phyloP scores from a whole-genome alignment of 2,113 vertebrate genomes.

The Etheostoma spectabile region DNA sequence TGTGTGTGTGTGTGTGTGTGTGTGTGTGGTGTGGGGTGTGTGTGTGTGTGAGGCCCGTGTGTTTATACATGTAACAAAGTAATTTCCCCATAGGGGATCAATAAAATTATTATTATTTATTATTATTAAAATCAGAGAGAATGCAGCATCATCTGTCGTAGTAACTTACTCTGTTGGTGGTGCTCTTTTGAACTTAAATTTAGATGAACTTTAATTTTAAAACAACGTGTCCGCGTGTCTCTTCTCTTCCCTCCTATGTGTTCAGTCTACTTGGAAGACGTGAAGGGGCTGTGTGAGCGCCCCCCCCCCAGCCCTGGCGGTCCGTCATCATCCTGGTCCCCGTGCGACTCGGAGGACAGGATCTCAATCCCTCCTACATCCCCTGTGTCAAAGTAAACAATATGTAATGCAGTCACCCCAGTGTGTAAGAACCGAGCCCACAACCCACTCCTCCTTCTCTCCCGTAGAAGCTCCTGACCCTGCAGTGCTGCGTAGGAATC shows the following conservation, averaged over 20 bases:
- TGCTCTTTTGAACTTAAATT: not conserved
- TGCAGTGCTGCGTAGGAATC: constrained; percentile 90
- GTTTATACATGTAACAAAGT: too few species aligned
- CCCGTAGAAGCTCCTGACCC: constrained; percentile 87
- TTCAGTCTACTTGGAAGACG: constrained; percentile 90
- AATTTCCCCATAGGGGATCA: too few species aligned
- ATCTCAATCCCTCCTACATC: constrained; percentile 88
- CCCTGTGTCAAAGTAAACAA: constrained; percentile 87
- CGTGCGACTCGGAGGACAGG: constrained; percentile 89
- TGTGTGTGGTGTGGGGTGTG: too few species aligned
- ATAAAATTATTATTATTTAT: too few species aligned
- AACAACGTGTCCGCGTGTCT: not conserved
- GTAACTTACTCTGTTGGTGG: too few species aligned
- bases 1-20: too few species aligned
- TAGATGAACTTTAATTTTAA: not conserved
- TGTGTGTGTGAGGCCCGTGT: too few species aligned
- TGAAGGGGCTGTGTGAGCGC: constrained; percentile 79
- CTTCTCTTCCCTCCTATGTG: not conserved
- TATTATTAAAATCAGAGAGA: too few species aligned
- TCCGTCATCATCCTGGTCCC: constrained; percentile 91
- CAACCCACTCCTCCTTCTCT: not conserved
- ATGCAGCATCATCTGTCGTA: too few species aligned
- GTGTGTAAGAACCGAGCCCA: not conserved
- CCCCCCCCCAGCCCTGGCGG: constrained; percentile 77
- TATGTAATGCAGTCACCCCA: not conserved